Percentiles rank a stretch among this genome's conserved stretches.
phyloP scores from a whole-genome alignment of 2,797 vertebrate species.

The Sciurus carolinensis region DNA sequence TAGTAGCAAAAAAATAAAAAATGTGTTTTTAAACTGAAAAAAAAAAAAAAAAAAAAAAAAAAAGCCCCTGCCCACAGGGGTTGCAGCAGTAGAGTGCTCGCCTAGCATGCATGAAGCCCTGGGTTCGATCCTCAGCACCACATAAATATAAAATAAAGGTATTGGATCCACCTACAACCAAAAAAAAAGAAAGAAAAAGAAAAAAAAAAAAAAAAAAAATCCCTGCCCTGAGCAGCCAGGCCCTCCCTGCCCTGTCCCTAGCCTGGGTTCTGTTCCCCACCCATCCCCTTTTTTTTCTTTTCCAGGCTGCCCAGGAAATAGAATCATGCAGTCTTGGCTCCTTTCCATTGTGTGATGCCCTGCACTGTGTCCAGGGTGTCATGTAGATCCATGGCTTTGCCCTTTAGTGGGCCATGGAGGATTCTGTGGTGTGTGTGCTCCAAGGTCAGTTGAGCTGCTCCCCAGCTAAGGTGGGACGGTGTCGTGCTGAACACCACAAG shows the following conservation, averaged over 20 bases:
- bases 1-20: neutral
- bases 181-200: no score
- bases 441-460: neutral
- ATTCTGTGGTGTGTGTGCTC: neutral
- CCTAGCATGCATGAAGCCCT: no score
- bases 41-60: neutral
- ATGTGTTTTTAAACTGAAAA: neutral
- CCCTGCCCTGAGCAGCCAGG: neutral
- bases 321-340: neutral
- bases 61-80: no score
- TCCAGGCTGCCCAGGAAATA: no score
- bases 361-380: neutral
- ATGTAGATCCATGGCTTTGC: fast-evolving
- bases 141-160: no score
- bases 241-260: neutral
- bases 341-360: neutral
- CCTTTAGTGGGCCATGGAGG: neutral
- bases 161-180: no score
- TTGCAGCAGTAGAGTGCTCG: no score
- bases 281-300: neutral
- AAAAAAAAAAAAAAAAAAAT: no score
- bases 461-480: neutral
- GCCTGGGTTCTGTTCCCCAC: neutral
- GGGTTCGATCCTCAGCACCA: no score
- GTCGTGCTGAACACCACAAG: neutral